A percentile compares a stretch with the other conserved stretches of the same genome.
Conservation (phyloP, 2,888 invertebrate species). For the Drosophila picticornis region DNA sequence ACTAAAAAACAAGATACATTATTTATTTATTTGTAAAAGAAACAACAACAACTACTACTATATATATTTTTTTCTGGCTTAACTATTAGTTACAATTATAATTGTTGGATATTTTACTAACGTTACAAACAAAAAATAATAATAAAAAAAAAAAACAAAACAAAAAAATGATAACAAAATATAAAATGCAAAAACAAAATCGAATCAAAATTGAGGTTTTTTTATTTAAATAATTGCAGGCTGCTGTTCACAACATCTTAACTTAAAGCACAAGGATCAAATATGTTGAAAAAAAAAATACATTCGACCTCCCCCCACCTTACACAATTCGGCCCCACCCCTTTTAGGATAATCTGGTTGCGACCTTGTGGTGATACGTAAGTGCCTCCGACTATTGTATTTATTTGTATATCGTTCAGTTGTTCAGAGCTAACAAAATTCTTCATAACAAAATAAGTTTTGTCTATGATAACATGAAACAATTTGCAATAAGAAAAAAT, state of each 20-base stretch:
- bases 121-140: constrained; percentile 70
- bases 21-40: constrained; percentile 76
- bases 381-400: neutral
- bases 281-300: neutral
- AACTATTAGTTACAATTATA: constrained; percentile 79
- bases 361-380: neutral
- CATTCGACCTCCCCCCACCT: neutral
- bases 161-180: constrained; percentile 54
- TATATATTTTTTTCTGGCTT: constrained; percentile 78
- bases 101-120: constrained; percentile 81
- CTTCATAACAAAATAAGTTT: neutral
- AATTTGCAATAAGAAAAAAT: neutral
- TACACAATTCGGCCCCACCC: neutral
- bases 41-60: constrained; percentile 58
- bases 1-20: constrained; percentile 66
- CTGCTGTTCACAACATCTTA: neutral
- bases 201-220: constrained; percentile 19
- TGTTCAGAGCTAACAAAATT: neutral
- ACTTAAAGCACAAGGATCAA: neutral
- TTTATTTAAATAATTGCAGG: neutral
- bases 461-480: neutral
- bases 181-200: constrained; percentile 60
- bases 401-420: neutral
- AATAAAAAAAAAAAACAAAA: constrained; percentile 31
- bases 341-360: neutral